Conservation (phyloP, 2,113 vertebrate genomes). For the Naja naja region DNA sequence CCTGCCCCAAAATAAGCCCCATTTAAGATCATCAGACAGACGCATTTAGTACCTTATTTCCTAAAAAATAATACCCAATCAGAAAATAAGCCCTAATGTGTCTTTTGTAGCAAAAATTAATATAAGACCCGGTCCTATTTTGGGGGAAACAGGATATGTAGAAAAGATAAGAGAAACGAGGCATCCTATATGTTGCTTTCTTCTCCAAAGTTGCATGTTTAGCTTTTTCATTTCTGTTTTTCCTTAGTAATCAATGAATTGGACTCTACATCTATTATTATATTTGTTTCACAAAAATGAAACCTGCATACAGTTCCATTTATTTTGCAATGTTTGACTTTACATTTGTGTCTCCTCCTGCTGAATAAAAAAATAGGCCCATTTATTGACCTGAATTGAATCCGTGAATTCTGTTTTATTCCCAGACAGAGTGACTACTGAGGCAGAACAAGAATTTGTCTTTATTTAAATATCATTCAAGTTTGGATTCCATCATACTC, state of each 20-base stretch:
- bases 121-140: too few species aligned
- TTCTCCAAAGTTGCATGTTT: neutral
- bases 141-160: neutral
- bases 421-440: neutral
- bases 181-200: neutral
- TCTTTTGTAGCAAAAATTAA: too few species aligned
- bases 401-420: neutral
- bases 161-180: neutral
- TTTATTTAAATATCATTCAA: neutral
- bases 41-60: too few species aligned
- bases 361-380: neutral
- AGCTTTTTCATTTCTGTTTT: neutral
- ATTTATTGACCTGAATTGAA: neutral
- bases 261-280: neutral
- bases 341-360: neutral
- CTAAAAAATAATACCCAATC: too few species aligned
- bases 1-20: too few species aligned
- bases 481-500: neutral
- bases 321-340: neutral
- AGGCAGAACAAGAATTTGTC: neutral
- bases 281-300: neutral
- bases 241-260: neutral
- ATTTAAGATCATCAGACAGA: too few species aligned
- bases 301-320: neutral
- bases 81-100: too few species aligned